A percentile compares a stretch with the other conserved stretches of the same genome.
phyloP scores from a whole-genome alignment of 2,888 invertebrate species.

The Idaea dimidiata region DNA sequence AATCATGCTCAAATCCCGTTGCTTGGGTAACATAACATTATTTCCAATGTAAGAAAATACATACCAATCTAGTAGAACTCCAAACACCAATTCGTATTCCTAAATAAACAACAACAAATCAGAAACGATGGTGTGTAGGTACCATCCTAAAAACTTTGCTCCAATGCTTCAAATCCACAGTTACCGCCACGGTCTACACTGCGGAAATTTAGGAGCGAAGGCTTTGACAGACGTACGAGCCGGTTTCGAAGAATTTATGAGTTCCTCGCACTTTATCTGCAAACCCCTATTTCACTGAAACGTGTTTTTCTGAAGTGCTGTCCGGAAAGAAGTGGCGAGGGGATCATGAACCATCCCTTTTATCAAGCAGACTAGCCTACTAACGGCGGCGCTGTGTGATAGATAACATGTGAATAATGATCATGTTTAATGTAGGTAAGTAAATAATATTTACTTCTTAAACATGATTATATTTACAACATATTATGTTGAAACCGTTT shows the following conservation, averaged over 20 bases:
- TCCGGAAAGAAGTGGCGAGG: slow-evolving; percentile 20
- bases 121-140: neutral
- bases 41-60: neutral
- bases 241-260: slow-evolving; percentile 32
- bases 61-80: neutral
- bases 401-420: neutral
- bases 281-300: slow-evolving; percentile 27
- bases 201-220: slow-evolving; percentile 30
- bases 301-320: slow-evolving; percentile 28
- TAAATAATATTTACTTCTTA: too few species aligned
- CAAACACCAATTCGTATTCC: neutral
- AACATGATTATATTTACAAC: too few species aligned
- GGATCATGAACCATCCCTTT: slow-evolving; percentile 15
- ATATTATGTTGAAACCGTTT: neutral
- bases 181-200: slow-evolving; percentile 18
- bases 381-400: neutral
- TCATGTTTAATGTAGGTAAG: neutral
- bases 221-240: slow-evolving; percentile 32
- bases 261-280: slow-evolving; percentile 29
- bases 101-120: slow-evolving; percentile 1
- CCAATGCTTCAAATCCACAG: slow-evolving; percentile 17
- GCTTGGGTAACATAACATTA: too few species aligned
- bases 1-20: too few species aligned
- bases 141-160: slow-evolving; percentile 5
- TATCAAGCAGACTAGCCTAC: neutral